A percentile compares a stretch with the other conserved stretches of the same genome.
These are phyloP conservation scores for Tetheella fluctuosa DNA, from an alignment of 2,888 invertebrate species.

Conservation along the genomic window DNA sequence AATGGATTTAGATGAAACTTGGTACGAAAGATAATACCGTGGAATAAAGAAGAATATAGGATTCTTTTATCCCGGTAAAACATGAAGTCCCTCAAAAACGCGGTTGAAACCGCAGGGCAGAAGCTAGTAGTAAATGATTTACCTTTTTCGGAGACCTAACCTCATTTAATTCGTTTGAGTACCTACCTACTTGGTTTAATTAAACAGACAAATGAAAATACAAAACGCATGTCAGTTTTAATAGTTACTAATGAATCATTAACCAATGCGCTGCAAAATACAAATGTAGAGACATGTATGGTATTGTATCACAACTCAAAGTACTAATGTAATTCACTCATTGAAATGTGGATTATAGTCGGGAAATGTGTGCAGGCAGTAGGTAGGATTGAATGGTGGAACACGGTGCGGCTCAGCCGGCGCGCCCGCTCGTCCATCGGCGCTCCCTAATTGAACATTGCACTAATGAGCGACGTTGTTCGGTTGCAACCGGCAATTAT, in stretches of 20 bases:
- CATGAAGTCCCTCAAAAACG: no score
- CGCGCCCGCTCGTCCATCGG: slow-evolving; percentile 52
- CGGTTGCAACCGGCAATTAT: slow-evolving; percentile 77
- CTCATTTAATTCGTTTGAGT: no score
- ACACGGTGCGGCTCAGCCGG: slow-evolving; percentile 32
- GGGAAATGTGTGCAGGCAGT: slow-evolving; percentile 32
- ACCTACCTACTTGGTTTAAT: not conserved
- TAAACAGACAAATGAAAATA: no score
- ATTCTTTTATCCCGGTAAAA: no score
- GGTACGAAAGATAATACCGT: no score
- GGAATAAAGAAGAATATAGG: no score
- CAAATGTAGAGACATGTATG: not conserved
- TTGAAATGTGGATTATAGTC: slow-evolving; percentile 40
- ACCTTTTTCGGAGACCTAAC: no score
- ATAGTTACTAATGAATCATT: not conserved
- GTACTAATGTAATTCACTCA: slow-evolving; percentile 44
- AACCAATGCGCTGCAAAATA: not conserved
- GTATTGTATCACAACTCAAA: slow-evolving; percentile 23
- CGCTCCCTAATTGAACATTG: slow-evolving; percentile 79
- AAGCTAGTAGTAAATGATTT: no score
- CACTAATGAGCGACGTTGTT: slow-evolving; percentile 81
- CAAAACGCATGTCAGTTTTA: not conserved
- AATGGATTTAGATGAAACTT: no score
- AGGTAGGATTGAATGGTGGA: slow-evolving; percentile 50
- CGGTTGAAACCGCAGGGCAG: no score